Conservation (phyloP, 2,113 vertebrate species). For the Lophius piscatorius region DNA sequence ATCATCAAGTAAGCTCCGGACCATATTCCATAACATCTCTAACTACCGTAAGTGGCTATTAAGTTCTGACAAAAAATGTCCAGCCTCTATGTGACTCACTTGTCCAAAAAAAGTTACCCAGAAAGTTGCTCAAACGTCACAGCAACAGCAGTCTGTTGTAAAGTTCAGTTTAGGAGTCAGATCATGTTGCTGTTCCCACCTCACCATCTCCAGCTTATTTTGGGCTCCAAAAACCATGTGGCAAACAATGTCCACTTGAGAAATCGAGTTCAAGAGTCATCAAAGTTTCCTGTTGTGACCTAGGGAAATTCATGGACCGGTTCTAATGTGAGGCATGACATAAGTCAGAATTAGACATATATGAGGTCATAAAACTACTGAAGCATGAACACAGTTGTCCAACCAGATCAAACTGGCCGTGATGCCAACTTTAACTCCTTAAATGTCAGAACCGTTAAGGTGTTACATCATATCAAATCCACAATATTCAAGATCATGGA, state of each 20-base stretch:
- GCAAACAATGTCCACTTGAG: neutral
- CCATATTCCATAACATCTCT: no score
- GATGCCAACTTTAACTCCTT: no score
- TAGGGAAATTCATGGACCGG: neutral
- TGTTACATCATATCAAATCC: no score
- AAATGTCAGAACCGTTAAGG: no score
- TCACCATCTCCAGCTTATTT: no score
- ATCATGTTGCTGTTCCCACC: constrained; percentile 49
- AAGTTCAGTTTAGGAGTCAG: constrained; percentile 46
- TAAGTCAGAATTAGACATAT: neutral
- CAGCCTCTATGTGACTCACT: constrained; percentile 9
- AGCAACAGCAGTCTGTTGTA: constrained; percentile 47
- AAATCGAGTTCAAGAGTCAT: constrained; percentile 1
- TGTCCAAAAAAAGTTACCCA: constrained; percentile 3
- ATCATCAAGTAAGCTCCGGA: no score
- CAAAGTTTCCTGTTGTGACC: neutral
- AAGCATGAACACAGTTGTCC: no score
- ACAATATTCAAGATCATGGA: neutral
- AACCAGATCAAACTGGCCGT: no score
- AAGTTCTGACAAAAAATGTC: neutral
- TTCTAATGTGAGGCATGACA: neutral
- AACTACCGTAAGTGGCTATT: no score
- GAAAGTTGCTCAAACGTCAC: constrained; percentile 30
- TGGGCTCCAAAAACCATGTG: constrained; percentile 19
- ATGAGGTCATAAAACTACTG: neutral